Conservation (phyloP, 1,140 invertebrate species). For the Magallana angulata region DNA sequence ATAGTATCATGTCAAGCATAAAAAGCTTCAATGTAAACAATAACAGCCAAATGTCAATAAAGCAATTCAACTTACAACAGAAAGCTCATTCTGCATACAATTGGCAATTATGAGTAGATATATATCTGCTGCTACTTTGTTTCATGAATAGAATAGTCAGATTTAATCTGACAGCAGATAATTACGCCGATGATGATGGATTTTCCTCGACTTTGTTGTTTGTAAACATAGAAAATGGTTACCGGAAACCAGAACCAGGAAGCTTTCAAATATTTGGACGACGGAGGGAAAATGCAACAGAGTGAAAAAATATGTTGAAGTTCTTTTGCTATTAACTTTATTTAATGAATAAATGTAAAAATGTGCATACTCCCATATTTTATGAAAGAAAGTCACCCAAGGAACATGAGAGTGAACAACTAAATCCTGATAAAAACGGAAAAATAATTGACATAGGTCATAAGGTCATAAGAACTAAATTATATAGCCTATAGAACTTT, state of each 20-base stretch:
- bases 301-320: background rate
- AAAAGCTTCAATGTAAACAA: conserved; percentile 17
- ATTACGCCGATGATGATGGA: conserved; percentile 46
- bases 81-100: conserved; percentile 72
- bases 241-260: conserved; percentile 29
- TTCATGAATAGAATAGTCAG: conserved; percentile 30
- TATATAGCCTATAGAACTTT: too few species aligned
- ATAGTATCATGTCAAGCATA: background rate
- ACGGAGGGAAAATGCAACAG: too few species aligned
- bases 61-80: conserved; percentile 71
- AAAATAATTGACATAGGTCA: background rate
- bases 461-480: too few species aligned
- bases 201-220: conserved; percentile 46
- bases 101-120: conserved; percentile 16
- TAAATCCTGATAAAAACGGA: conserved; percentile 30
- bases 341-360: too few species aligned
- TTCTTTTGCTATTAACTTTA: background rate
- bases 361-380: too few species aligned
- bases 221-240: conserved; percentile 36
- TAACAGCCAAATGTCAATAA: background rate
- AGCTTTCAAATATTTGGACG: background rate
- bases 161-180: conserved; percentile 19
- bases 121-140: conserved; percentile 33
- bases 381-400: too few species aligned
- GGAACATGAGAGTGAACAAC: too few species aligned